Evolutionary conservation across 2,888 invertebrate genomes (phyloP).

Genomic region (Anticlea derivata): DNA sequence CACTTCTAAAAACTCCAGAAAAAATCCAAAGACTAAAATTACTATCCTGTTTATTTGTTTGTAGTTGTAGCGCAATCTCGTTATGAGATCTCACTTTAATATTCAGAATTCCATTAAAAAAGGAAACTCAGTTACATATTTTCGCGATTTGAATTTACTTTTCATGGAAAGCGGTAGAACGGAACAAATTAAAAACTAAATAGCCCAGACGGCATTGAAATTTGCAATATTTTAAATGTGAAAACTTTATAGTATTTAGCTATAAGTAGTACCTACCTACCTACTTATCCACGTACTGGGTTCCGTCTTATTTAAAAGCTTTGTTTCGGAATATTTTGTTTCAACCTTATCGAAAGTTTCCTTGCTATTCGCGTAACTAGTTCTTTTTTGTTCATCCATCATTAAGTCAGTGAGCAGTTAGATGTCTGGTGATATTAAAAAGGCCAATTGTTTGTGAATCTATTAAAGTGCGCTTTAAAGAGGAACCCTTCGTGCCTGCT

Average conservation of each 20-base stretch:
- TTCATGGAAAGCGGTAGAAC: constrained; percentile 31
- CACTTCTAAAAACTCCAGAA: too few relatives aligned
- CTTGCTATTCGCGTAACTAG: too few relatives aligned
- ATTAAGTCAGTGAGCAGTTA: too few relatives aligned
- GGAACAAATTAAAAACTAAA: constrained; percentile 41
- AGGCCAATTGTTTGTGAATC: too few relatives aligned
- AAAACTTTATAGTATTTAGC: constrained; percentile 13
- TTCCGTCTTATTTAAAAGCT: too few relatives aligned
- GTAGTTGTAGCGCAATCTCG: constrained; percentile 13
- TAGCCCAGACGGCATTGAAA: constrained; percentile 28
- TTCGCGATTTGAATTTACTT: constrained; percentile 40
- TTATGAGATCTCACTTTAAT: constrained; percentile 17
- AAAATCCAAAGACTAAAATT: neutral
- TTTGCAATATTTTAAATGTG: constrained; percentile 8
- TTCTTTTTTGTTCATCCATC: too few relatives aligned
- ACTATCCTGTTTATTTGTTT: neutral
- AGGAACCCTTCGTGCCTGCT: too few relatives aligned
- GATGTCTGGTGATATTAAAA: too few relatives aligned
- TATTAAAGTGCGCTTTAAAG: too few relatives aligned
- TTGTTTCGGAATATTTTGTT: too few relatives aligned
- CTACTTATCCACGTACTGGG: neutral
- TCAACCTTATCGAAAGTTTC: too few relatives aligned
- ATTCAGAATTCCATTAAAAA: constrained; percentile 16
- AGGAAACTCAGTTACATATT: constrained; percentile 27
- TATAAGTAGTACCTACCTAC: neutral